Evolutionary conservation across 2,113 vertebrate species (phyloP).

Genomic region (Prunella himalayana): DNA sequence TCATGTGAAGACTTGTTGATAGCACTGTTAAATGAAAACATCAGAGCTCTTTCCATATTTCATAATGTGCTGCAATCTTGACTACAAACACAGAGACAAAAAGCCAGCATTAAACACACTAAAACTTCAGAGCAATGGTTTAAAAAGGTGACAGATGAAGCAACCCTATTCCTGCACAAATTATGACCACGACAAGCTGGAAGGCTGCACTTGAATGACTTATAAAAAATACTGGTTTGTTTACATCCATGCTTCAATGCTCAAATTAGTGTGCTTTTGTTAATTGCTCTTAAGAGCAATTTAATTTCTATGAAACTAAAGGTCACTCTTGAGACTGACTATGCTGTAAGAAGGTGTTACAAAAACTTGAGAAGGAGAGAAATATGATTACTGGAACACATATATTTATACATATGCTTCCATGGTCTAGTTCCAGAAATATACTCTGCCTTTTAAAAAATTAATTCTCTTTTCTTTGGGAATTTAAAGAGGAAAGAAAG

Average conservation of each 20-base stretch:
- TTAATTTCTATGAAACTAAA: not conserved
- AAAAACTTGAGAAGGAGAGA: not conserved
- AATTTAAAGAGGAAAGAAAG: not conserved
- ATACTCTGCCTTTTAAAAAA: not conserved
- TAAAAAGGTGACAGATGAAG: not conserved
- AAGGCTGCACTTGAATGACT: not conserved
- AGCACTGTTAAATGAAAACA: not conserved
- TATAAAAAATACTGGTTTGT: not conserved
- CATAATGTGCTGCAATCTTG: not conserved
- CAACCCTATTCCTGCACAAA: not conserved
- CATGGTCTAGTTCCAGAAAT: not conserved
- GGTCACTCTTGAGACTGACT: not conserved
- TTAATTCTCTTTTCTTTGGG: not conserved
- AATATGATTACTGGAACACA: not conserved
- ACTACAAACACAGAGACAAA: not conserved
- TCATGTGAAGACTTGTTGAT: not conserved
- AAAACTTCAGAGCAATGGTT: not conserved
- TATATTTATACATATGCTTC: not conserved
- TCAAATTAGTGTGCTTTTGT: accelerated
- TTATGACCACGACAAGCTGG: not conserved
- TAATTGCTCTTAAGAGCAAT: not conserved
- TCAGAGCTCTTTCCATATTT: not conserved
- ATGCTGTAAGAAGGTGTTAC: not conserved
- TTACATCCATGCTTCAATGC: not conserved
- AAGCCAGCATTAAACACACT: not conserved